Evolutionary conservation across 1,140 invertebrate species (phyloP).

Genomic region (Xylocopa sonorina): DNA sequence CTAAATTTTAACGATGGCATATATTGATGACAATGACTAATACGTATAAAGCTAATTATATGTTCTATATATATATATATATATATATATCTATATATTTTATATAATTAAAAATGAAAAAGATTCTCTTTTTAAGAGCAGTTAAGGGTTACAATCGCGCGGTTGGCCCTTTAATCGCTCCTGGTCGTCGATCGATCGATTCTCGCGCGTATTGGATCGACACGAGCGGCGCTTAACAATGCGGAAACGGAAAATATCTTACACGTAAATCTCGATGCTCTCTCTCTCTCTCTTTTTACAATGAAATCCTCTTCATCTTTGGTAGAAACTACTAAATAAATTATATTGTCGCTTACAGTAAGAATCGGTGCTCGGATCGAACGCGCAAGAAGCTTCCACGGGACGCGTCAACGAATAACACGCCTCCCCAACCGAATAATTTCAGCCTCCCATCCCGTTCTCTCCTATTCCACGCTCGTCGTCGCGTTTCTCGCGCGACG

Average conservation of each 20-base stretch:
- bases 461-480: too few species aligned
- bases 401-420: not conserved
- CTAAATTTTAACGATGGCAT: too few species aligned
- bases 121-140: not conserved
- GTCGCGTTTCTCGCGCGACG: not conserved
- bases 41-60: too few species aligned
- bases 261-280: constrained; percentile 59
- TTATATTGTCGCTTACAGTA: constrained; percentile 72
- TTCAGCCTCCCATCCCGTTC: not conserved
- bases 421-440: not conserved
- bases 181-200: not conserved
- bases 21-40: too few species aligned
- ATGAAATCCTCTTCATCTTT: constrained; percentile 80
- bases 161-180: not conserved
- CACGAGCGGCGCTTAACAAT: not conserved
- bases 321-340: constrained; percentile 82
- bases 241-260: constrained; percentile 58
- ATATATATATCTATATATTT: too few species aligned
- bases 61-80: too few species aligned
- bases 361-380: constrained; percentile 45
- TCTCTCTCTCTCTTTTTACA: constrained; percentile 60
- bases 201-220: not conserved
- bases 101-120: too few species aligned
- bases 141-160: too few species aligned
- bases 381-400: constrained; percentile 37